Conservation (phyloP, 2,888 invertebrate species). For the Plutella xylostella region DNA sequence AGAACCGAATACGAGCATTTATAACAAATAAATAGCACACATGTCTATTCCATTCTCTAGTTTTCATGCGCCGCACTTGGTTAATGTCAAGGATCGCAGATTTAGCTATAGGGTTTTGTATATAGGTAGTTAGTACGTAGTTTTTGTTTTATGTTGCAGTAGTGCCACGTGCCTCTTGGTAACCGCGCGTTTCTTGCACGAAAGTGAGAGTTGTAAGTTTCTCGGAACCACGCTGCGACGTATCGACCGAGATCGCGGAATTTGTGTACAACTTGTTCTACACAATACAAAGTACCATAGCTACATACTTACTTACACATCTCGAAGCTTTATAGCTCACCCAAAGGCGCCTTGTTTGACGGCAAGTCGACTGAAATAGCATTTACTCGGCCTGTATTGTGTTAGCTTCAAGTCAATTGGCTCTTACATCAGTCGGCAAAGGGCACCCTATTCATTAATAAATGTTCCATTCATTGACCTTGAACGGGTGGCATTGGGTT, state of each 20-base stretch:
- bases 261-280: conserved; percentile 21
- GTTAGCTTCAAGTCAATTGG: neutral
- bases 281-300: neutral
- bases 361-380: no score
- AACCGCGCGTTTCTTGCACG: conserved; percentile 48
- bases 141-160: conserved; percentile 36
- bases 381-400: no score
- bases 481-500: no score
- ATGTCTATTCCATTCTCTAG: no score
- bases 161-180: conserved; percentile 29
- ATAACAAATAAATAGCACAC: no score
- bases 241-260: conserved; percentile 32
- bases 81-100: conserved; percentile 33
- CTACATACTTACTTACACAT: no score
- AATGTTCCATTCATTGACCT: neutral
- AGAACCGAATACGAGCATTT: no score
- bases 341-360: no score
- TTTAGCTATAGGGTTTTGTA: conserved; percentile 3
- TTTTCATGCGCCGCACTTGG: conserved; percentile 16
- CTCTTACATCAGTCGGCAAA: neutral
- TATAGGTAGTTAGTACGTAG: conserved; percentile 12
- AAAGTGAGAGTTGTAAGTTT: conserved; percentile 62
- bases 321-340: no score
- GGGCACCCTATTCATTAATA: neutral
- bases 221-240: conserved; percentile 35